Conservation (phyloP, 2,113 vertebrate species). For the Myotis davidii region DNA sequence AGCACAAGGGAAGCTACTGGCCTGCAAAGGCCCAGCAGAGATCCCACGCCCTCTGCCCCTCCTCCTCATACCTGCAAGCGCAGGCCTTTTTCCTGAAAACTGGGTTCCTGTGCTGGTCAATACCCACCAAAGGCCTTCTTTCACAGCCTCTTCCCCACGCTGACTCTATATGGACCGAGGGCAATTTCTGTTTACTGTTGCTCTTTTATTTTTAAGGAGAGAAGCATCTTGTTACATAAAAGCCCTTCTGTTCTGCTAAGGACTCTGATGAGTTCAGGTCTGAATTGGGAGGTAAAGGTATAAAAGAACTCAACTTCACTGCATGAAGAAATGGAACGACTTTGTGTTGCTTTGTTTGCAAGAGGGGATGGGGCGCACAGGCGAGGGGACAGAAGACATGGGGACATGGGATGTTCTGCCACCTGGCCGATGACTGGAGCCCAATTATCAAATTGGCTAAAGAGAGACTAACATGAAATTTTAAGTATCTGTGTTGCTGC, state of each 20-base stretch:
- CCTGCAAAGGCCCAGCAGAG: neutral
- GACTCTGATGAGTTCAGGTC: neutral
- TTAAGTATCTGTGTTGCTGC: neutral
- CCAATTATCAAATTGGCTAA: neutral
- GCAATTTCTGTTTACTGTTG: neutral
- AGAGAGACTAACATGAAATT: neutral
- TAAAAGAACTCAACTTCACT: neutral
- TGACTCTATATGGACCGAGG: neutral
- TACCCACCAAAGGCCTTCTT: neutral
- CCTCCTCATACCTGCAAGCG: neutral
- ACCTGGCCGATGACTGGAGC: neutral
- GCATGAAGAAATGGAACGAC: neutral
- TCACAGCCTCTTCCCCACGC: neutral
- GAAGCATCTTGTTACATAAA: neutral
- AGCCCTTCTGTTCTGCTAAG: neutral
- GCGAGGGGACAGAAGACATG: neutral
- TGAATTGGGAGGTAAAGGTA: neutral
- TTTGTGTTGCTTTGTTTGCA: neutral
- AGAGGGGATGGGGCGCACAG: neutral
- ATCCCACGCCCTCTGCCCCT: neutral
- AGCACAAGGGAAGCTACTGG: constrained; percentile 60
- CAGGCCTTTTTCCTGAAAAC: neutral
- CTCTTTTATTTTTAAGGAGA: neutral
- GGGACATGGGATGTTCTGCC: accelerated
- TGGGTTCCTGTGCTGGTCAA: neutral